These are phyloP conservation scores for Heliconius hewitsoni DNA, from an alignment of 1,140 invertebrate species.

Conservation along the genomic window DNA sequence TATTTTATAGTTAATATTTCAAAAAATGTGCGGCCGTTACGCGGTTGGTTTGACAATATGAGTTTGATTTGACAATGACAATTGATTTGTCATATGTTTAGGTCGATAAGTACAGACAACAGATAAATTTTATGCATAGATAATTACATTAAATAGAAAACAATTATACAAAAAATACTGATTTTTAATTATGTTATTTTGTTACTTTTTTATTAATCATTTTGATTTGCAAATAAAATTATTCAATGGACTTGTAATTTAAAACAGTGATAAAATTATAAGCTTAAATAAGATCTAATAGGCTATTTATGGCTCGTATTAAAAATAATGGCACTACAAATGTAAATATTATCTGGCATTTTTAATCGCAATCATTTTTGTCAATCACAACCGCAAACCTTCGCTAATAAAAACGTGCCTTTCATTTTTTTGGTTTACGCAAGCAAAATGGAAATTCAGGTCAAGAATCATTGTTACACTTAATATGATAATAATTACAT, in stretches of 20 bases:
- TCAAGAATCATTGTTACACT: conserved; percentile 39
- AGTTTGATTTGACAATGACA: conserved; percentile 22
- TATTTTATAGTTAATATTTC: conserved; percentile 14
- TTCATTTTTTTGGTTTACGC: conserved; percentile 52
- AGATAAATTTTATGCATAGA: background rate
- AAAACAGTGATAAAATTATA: too few species aligned
- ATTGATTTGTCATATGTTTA: background rate
- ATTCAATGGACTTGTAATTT: background rate
- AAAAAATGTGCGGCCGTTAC: conserved; percentile 35
- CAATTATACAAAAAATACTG: background rate
- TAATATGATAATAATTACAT: conserved; percentile 12
- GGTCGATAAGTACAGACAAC: background rate
- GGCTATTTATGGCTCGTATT: background rate
- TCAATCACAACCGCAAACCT: conserved; percentile 38
- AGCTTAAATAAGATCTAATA: too few species aligned
- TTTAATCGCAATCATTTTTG: background rate
- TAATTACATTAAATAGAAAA: background rate
- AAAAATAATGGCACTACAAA: background rate
- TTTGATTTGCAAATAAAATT: too few species aligned
- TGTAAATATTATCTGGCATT: background rate
- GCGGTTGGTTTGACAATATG: conserved; percentile 13
- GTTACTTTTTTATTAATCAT: too few species aligned
- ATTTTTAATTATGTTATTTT: too few species aligned
- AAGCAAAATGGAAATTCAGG: conserved; percentile 46
- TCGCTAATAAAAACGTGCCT: conserved; percentile 38